phyloP scores from a whole-genome alignment of 1,140 invertebrate genomes.

The Heliconius eleuchia region DNA sequence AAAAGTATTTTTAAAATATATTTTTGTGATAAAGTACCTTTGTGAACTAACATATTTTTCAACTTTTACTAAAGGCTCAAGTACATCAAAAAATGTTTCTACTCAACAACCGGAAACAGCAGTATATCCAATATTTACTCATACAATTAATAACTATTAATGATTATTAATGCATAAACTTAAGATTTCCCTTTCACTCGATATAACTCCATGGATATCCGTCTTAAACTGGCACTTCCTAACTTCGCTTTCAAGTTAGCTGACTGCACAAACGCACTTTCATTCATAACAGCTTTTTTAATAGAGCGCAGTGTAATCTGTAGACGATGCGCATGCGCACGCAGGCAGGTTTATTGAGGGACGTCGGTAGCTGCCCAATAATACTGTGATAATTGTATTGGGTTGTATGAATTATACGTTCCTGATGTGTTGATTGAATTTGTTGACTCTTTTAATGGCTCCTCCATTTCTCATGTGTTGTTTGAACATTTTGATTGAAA shows the following conservation, averaged over 20 bases:
- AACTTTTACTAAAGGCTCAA: too few relatives aligned
- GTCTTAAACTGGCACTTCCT: neutral
- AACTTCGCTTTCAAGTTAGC: neutral
- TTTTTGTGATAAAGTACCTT: too few relatives aligned
- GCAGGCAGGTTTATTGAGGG: neutral
- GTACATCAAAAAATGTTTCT: too few relatives aligned
- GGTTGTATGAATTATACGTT: neutral
- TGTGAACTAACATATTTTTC: too few relatives aligned
- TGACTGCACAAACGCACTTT: neutral
- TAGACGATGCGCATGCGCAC: neutral
- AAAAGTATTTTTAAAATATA: too few relatives aligned
- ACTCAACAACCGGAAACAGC: too few relatives aligned
- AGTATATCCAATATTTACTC: neutral
- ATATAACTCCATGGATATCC: neutral
- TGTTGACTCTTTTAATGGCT: neutral
- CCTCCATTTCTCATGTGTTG: neutral
- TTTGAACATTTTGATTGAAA: neutral
- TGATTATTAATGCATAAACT: neutral
- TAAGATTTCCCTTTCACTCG: neutral
- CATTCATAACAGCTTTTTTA: neutral
- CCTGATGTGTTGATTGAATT: neutral
- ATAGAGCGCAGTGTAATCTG: neutral
- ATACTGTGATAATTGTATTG: neutral
- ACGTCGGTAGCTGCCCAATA: neutral
- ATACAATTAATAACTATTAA: conserved; percentile 1